Evolutionary conservation across 1,140 invertebrate species (phyloP), one percentile per base, ranked within the genome.

Genomic region (Venturia canescens): DNA sequence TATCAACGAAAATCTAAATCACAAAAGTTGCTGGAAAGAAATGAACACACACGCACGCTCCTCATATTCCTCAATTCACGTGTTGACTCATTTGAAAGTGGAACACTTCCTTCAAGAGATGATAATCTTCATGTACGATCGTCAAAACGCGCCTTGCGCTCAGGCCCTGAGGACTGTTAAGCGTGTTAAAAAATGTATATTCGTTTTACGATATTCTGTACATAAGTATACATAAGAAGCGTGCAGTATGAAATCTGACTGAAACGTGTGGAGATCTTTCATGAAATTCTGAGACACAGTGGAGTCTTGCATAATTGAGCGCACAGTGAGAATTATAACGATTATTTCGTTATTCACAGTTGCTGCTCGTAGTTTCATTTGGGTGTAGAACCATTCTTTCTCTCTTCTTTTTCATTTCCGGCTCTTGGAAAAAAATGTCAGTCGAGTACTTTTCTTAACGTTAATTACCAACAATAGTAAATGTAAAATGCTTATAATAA

Each of bases 61-160:
- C n/a, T 53, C 7, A 18, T 53, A 21, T 53, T 53, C 50, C n/a
- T 53, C 18, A 53, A 53, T 53, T 18, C 7, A 3, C n/a, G 50
- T 53, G 50, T 53, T 21, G 50, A 69, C 80, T 80, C 76, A 83
- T 82, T 81, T 75, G 86, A 87, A 88, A 89, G 84, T 87, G 66
- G 85, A 87, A 82, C 86, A 86, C 86, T 89, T 89, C 88, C 88
- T 89, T 85, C 84, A 85, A 83, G 72, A 84, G 86, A 89, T 86
- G 84, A 71, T 87, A 89, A 89, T 88, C 84, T 80, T 76, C 50
- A 53, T 53, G 15, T 15, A 53, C n/a, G 50, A 53, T 53, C 50
- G 50, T 53, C 50, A 53, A 53, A 53, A 53, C 50, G 50, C n/a
- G 50, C 50, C 16, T 53, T 53, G 18, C n/a, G 50, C 50, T 21